Percentiles rank a stretch among this genome's conserved stretches.
phyloP scores from a whole-genome alignment of 2,797 vertebrate genomes.

The Crotalus adamanteus region DNA sequence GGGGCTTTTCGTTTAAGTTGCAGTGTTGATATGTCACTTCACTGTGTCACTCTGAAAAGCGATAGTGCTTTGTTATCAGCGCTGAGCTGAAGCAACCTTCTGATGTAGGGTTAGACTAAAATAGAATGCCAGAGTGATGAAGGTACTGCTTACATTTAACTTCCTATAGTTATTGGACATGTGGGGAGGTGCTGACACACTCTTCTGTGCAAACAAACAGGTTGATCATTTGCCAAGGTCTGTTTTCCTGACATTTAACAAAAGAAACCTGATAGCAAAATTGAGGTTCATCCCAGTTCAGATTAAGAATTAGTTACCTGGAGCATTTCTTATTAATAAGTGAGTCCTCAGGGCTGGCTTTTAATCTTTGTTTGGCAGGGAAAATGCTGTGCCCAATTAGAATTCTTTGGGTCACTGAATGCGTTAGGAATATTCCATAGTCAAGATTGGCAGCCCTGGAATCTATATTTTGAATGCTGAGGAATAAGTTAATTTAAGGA shows the following conservation, averaged over 20 bases:
- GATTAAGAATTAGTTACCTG: background rate
- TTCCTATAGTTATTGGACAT: slow-evolving; percentile 33
- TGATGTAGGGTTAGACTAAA: slow-evolving; percentile 68
- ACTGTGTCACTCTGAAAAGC: slow-evolving; percentile 71
- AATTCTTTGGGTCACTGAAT: slow-evolving; percentile 9
- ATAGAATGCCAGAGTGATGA: slow-evolving; percentile 69
- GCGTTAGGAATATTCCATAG: background rate
- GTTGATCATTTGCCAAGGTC: slow-evolving; percentile 42
- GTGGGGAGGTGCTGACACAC: slow-evolving; percentile 36
- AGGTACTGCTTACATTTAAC: slow-evolving; percentile 54
- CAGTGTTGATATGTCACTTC: slow-evolving; percentile 72
- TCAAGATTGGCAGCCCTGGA: background rate
- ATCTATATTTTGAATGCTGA: background rate
- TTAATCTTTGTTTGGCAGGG: slow-evolving; percentile 16
- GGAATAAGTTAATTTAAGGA: background rate
- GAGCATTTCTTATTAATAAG: slow-evolving; percentile 45
- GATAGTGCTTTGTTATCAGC: slow-evolving; percentile 73
- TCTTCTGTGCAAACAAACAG: slow-evolving; percentile 32
- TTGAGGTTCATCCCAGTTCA: background rate
- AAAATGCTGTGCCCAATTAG: slow-evolving; percentile 25
- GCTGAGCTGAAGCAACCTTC: slow-evolving; percentile 61
- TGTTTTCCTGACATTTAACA: slow-evolving; percentile 24
- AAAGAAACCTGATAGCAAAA: slow-evolving; percentile 1
- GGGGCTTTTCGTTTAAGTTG: slow-evolving; percentile 71
- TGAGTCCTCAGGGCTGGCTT: slow-evolving; percentile 33